Conservation (phyloP, 2,888 invertebrate genomes). For the Ceraclea dissimilis region DNA sequence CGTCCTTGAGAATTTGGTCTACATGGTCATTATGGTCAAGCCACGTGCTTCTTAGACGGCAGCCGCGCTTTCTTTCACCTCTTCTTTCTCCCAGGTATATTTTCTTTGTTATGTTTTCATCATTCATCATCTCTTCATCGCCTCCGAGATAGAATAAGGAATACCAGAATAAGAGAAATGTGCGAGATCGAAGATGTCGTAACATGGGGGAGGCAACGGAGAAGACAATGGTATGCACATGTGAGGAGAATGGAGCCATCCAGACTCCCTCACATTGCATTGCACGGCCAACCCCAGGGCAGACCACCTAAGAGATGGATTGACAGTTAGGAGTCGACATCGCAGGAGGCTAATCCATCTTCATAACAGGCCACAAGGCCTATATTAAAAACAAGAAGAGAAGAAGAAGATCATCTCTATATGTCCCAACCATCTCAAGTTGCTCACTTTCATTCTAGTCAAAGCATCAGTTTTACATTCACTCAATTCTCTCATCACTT, state of each 20-base stretch:
- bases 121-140: too few species aligned
- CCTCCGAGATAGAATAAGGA: conserved; percentile 2
- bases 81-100: too few species aligned
- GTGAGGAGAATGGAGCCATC: background rate
- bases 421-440: too few species aligned
- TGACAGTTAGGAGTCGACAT: background rate
- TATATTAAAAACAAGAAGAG: background rate
- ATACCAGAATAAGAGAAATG: background rate
- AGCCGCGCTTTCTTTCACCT: too few species aligned
- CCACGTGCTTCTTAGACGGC: too few species aligned
- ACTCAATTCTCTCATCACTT: too few species aligned
- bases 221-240: background rate
- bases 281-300: background rate
- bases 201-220: background rate
- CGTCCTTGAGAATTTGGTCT: too few species aligned
- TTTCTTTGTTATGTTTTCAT: too few species aligned
- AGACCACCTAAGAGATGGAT: background rate
- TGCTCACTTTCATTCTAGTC: too few species aligned
- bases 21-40: too few species aligned
- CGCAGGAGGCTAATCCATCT: background rate
- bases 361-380: background rate
- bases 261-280: background rate
- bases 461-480: too few species aligned
- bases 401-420: background rate
- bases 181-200: conserved; percentile 2